Conservation (phyloP, 2,888 invertebrate genomes). For the Tinea pellionella region DNA sequence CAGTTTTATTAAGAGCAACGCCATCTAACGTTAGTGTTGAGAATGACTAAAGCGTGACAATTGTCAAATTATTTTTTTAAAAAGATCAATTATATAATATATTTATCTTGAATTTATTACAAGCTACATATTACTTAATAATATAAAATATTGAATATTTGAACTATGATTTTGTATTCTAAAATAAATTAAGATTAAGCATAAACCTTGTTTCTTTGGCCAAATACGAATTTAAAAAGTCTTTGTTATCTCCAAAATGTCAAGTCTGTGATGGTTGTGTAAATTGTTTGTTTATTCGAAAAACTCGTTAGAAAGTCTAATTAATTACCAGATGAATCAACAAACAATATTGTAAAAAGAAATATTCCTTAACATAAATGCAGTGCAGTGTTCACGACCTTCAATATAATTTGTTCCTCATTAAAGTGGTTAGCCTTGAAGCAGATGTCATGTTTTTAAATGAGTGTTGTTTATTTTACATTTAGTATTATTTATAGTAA, state of each 20-base stretch:
- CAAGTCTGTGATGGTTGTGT: slow-evolving; percentile 20
- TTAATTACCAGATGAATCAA: not conserved
- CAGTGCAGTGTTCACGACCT: slow-evolving; percentile 7
- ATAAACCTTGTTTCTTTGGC: not conserved
- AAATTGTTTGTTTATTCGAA: slow-evolving; percentile 57
- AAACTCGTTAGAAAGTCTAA: slow-evolving; percentile 53
- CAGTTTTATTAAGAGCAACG: not conserved
- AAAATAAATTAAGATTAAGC: no score
- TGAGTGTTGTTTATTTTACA: slow-evolving; percentile 68
- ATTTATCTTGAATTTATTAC: no score
- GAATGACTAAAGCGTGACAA: no score
- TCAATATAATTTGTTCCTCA: slow-evolving; percentile 13
- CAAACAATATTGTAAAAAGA: not conserved
- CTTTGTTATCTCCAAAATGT: slow-evolving; percentile 14
- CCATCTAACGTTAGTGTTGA: not conserved
- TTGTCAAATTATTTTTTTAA: no score
- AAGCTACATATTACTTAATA: no score
- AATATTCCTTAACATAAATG: not conserved
- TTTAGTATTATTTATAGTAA: slow-evolving; percentile 60
- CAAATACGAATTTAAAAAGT: not conserved
- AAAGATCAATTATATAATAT: no score
- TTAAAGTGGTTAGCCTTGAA: slow-evolving; percentile 67
- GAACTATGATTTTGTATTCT: no score
- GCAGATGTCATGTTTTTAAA: slow-evolving; percentile 59
- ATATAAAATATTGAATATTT: no score